Conservation (phyloP, 2,797 vertebrate species). For the Parauchenoglanis ngamensis region DNA sequence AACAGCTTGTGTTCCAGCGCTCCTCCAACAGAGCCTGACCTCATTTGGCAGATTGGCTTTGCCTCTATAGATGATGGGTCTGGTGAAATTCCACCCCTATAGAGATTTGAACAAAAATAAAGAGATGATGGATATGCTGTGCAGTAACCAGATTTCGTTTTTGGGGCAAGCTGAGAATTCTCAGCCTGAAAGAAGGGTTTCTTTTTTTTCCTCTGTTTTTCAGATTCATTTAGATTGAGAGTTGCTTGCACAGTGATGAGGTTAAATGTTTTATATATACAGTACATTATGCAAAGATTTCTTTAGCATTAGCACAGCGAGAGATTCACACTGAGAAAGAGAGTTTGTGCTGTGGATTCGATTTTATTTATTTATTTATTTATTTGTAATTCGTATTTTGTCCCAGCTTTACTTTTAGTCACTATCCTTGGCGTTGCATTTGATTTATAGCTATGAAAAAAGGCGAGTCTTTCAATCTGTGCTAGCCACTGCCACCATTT, state of each 20-base stretch:
- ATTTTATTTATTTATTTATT: neutral
- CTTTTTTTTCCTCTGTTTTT: conserved; percentile 7
- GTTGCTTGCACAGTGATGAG: neutral
- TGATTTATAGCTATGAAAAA: neutral
- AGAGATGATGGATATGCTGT: conserved; percentile 49
- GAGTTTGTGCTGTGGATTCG: neutral
- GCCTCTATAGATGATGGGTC: conserved; percentile 52
- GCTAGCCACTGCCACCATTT: conserved; percentile 1
- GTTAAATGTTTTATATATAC: neutral
- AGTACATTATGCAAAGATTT: neutral
- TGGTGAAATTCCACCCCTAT: conserved; percentile 50
- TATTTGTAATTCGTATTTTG: neutral
- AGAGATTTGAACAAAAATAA: conserved; percentile 52
- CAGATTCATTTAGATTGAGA: conserved; percentile 13
- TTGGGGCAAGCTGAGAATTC: conserved; percentile 13
- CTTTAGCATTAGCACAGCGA: neutral
- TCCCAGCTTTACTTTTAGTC: neutral
- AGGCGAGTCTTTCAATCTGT: conserved; percentile 6
- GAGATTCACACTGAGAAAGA: neutral
- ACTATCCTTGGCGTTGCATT: too few relatives aligned
- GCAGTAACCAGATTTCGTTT: conserved; percentile 30
- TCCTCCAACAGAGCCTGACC: conserved; percentile 59
- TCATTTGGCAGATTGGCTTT: conserved; percentile 55
- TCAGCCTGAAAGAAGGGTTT: neutral
- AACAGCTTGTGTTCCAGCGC: conserved; percentile 60